These are phyloP conservation scores for Malacosoma neustria DNA, from an alignment of 2,888 invertebrate genomes.

Conservation along the genomic window DNA sequence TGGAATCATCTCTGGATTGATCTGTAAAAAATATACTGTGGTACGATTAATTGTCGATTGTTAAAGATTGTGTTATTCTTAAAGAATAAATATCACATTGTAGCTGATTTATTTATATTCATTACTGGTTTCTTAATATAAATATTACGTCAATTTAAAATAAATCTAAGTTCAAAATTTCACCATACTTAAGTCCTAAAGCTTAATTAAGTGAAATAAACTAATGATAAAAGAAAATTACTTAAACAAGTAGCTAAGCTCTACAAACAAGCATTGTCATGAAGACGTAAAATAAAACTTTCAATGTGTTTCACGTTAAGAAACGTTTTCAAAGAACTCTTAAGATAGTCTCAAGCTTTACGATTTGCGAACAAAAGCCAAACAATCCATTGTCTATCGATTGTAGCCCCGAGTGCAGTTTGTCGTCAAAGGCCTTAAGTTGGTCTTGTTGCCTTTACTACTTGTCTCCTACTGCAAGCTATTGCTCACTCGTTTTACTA, in stretches of 20 bases:
- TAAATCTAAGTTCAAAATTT: too few relatives aligned
- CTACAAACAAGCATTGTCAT: slow-evolving; percentile 25
- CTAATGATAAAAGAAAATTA: slow-evolving; percentile 25
- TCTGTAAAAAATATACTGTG: too few relatives aligned
- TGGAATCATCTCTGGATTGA: too few relatives aligned
- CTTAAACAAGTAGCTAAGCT: slow-evolving; percentile 14
- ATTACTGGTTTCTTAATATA: too few relatives aligned
- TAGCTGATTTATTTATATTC: too few relatives aligned
- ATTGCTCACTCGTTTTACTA: slow-evolving; percentile 4
- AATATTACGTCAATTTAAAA: too few relatives aligned
- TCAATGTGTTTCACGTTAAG: slow-evolving; percentile 41
- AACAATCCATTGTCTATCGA: slow-evolving; percentile 67
- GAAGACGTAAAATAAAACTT: slow-evolving; percentile 33
- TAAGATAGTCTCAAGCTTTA: slow-evolving; percentile 44
- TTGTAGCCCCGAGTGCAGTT: slow-evolving; percentile 57
- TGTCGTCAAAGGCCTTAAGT: slow-evolving; percentile 58
- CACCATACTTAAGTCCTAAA: too few relatives aligned
- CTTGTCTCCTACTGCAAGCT: slow-evolving; percentile 16
- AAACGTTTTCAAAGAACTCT: slow-evolving; percentile 47
- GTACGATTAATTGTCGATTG: too few relatives aligned
- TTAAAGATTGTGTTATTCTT: too few relatives aligned
- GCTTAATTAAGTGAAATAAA: too few relatives aligned
- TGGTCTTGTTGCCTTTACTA: slow-evolving; percentile 39
- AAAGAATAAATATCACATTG: too few relatives aligned
- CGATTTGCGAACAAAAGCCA: slow-evolving; percentile 61